phyloP scores from a whole-genome alignment of 2,113 vertebrate genomes.

The Synodontis membranacea region DNA sequence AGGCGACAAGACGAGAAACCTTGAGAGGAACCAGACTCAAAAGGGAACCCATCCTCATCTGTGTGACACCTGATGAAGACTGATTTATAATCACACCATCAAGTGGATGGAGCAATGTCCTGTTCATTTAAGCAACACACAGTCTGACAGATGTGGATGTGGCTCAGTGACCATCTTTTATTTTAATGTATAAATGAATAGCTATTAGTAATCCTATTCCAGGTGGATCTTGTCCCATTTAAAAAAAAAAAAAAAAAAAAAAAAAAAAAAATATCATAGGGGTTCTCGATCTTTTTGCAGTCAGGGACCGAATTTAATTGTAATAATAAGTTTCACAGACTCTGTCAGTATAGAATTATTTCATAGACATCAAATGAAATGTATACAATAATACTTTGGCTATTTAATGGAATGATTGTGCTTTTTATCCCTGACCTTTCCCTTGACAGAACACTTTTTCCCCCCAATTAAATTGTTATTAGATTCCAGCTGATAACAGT shows the following conservation, averaged over 20 bases:
- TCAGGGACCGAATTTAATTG: neutral
- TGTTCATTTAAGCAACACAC: neutral
- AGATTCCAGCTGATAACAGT: neutral
- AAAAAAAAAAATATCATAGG: neutral
- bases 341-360: neutral
- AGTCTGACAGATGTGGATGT: too few relatives aligned
- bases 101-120: neutral
- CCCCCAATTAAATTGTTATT: neutral
- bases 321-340: neutral
- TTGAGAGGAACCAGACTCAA: neutral
- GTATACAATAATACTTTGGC: neutral
- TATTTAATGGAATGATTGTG: neutral
- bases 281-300: neutral
- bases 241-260: neutral
- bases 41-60: neutral
- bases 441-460: too few relatives aligned
- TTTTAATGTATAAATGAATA: neutral
- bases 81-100: too few relatives aligned
- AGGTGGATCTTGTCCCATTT: neutral
- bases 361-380: neutral
- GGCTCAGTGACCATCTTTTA: neutral
- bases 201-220: neutral
- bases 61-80: neutral
- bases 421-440: neutral
- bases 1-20: neutral